These are phyloP conservation scores for Cotesia typhae DNA, from an alignment of 1,140 invertebrate species.

Conservation along the genomic window DNA sequence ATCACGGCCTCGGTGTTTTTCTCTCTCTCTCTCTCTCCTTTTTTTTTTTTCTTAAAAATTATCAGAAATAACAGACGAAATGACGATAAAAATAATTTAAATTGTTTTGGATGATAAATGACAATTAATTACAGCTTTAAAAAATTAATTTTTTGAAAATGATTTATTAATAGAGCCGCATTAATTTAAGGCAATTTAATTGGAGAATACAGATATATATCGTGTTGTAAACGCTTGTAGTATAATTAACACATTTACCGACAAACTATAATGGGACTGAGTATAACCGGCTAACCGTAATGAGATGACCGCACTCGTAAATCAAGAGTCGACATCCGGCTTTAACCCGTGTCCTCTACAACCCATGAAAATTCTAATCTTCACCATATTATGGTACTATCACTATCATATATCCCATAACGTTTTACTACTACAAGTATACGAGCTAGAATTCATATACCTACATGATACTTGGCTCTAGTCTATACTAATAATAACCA, in stretches of 20 bases:
- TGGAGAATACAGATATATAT: background rate
- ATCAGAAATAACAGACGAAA: conserved; percentile 2
- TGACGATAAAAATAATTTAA: background rate
- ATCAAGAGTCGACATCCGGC: conserved; percentile 43
- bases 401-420: too few relatives aligned
- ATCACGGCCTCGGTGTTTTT: conserved; percentile 24
- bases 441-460: too few relatives aligned
- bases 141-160: background rate
- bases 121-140: background rate
- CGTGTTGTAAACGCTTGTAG: conserved; percentile 31
- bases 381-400: too few relatives aligned
- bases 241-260: conserved; percentile 44
- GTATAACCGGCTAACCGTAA: conserved; percentile 44
- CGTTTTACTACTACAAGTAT: too few relatives aligned
- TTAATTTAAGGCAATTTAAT: conserved; percentile 36
- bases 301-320: conserved; percentile 40
- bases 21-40: background rate
- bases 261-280: conserved; percentile 42
- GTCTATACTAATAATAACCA: too few relatives aligned
- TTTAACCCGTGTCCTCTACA: conserved; percentile 12
- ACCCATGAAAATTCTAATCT: conserved; percentile 1
- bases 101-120: background rate
- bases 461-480: too few relatives aligned
- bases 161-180: conserved; percentile 24
- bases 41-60: background rate